A percentile compares a stretch with the other conserved stretches of the same genome.
Conservation (phyloP, 2,113 vertebrate genomes). For the Abramis brama region DNA sequence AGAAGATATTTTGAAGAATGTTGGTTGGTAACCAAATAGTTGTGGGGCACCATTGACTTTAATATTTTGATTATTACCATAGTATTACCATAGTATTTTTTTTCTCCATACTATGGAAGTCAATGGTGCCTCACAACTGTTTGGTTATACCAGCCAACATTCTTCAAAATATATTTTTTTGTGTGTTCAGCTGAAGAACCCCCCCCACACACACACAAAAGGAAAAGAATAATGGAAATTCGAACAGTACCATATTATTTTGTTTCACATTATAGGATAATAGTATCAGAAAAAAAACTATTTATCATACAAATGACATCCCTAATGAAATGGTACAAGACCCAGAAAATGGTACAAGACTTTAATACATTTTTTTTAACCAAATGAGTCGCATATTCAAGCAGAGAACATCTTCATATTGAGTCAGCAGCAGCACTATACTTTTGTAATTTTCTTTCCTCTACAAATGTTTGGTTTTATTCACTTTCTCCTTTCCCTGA, state of each 20-base stretch:
- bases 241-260: background rate
- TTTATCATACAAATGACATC: background rate
- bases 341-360: background rate
- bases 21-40: too few relatives aligned
- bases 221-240: background rate
- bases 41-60: too few relatives aligned
- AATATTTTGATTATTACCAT: too few relatives aligned
- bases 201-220: background rate
- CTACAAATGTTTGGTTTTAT: background rate
- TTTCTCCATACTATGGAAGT: too few relatives aligned
- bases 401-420: background rate
- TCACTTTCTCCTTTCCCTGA: background rate
- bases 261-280: background rate
- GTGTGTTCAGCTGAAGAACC: too few relatives aligned
- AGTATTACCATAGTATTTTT: too few relatives aligned
- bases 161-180: too few relatives aligned
- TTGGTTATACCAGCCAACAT: too few relatives aligned
- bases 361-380: background rate
- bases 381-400: background rate
- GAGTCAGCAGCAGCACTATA: background rate
- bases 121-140: too few relatives aligned
- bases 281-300: background rate
- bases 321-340: background rate
- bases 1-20: too few relatives aligned
- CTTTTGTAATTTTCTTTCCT: background rate